These are phyloP conservation scores for Serripes groenlandicus DNA, from an alignment of 2,888 invertebrate species.

Conservation along the genomic window DNA sequence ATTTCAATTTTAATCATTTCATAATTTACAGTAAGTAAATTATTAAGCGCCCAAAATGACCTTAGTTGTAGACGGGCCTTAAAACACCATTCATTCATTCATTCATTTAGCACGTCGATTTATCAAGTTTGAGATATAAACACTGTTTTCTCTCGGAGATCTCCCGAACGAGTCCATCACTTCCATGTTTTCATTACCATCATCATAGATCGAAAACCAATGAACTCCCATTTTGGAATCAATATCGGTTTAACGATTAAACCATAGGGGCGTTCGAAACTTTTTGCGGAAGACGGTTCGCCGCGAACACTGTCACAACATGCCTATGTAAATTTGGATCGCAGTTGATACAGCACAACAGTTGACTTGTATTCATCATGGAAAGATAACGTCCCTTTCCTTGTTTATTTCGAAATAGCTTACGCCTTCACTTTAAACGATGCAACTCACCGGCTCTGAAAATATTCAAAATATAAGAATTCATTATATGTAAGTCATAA, in stretches of 20 bases:
- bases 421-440: slow-evolving; percentile 18
- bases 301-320: slow-evolving; percentile 38
- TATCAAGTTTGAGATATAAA: slow-evolving; percentile 4
- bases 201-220: slow-evolving; percentile 29
- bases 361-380: slow-evolving; percentile 32
- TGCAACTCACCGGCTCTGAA: slow-evolving; percentile 47
- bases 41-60: too few species aligned
- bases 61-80: too few species aligned
- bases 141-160: slow-evolving; percentile 3
- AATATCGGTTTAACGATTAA: slow-evolving; percentile 47
- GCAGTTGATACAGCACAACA: slow-evolving; percentile 34
- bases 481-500: too few species aligned
- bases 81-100: too few species aligned
- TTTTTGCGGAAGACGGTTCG: slow-evolving; percentile 33
- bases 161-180: slow-evolving; percentile 22
- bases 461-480: not conserved
- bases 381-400: slow-evolving; percentile 19
- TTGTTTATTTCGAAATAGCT: slow-evolving; percentile 34
- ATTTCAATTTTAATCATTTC: too few species aligned
- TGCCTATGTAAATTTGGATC: slow-evolving; percentile 19
- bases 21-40: too few species aligned
- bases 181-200: slow-evolving; percentile 5
- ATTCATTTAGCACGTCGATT: too few species aligned
- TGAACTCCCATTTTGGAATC: slow-evolving; percentile 31
- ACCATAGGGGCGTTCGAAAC: slow-evolving; percentile 8